phyloP scores from a whole-genome alignment of 2,888 invertebrate genomes.

The Thysanoteuthis rhombus region DNA sequence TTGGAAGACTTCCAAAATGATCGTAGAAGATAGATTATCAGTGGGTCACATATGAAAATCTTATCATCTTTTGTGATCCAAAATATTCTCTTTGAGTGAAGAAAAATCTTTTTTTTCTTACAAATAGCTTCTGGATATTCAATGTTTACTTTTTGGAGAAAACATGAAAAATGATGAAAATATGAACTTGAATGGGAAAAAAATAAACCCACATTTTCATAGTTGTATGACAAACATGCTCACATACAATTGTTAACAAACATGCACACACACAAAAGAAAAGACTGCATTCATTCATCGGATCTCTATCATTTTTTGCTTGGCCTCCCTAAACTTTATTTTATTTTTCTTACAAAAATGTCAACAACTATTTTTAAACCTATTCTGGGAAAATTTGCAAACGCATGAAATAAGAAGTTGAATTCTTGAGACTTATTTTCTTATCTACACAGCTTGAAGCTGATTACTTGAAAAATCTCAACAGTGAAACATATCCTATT shows the following conservation, averaged over 20 bases:
- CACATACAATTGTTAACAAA: no score
- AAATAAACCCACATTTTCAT: background rate
- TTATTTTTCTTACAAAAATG: background rate
- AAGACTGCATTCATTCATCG: no score
- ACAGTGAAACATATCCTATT: background rate
- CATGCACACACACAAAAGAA: no score
- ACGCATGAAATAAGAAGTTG: background rate
- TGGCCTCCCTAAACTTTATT: no score
- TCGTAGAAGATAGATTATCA: background rate
- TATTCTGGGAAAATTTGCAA: background rate
- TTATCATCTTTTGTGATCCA: background rate
- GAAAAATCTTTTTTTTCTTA: background rate
- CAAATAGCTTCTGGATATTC: background rate
- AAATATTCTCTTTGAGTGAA: background rate
- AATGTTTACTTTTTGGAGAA: background rate
- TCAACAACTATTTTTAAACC: background rate
- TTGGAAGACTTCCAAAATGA: background rate
- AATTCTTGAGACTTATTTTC: background rate
- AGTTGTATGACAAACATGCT: background rate
- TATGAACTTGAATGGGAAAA: fast-evolving
- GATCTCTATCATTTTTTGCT: no score
- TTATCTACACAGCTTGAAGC: background rate
- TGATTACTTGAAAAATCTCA: background rate
- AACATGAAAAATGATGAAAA: fast-evolving
- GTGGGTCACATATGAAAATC: background rate